phyloP scores from a whole-genome alignment of 1,140 invertebrate genomes.

The Drosophila serrata region DNA sequence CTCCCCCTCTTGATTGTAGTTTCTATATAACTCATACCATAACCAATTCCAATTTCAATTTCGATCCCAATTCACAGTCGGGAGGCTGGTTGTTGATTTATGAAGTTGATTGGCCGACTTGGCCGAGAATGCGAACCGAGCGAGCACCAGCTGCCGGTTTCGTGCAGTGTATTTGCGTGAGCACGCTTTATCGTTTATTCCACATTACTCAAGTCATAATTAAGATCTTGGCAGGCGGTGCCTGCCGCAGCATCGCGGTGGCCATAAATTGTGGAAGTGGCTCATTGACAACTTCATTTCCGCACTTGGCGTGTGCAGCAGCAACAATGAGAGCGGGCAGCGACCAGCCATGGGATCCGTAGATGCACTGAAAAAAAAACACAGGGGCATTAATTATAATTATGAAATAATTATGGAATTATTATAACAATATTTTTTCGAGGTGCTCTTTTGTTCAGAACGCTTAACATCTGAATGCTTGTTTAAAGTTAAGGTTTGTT shows the following conservation, averaged over 20 bases:
- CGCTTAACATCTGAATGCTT: no score
- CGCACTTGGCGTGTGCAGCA: constrained; percentile 71
- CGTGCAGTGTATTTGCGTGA: constrained; percentile 77
- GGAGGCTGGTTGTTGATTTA: constrained; percentile 69
- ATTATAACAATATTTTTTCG: not conserved
- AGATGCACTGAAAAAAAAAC: constrained; percentile 7
- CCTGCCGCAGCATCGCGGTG: constrained; percentile 63
- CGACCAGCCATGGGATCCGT: constrained; percentile 19
- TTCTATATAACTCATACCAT: constrained; percentile 26
- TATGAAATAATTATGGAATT: not conserved
- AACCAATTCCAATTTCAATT: constrained; percentile 39
- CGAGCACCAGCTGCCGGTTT: constrained; percentile 16
- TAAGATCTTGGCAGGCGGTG: constrained; percentile 79
- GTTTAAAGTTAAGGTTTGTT: no score
- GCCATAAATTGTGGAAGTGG: constrained; percentile 83
- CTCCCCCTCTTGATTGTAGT: constrained; percentile 2
- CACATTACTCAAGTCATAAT: constrained; percentile 83
- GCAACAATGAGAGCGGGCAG: constrained; percentile 39
- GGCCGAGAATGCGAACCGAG: constrained; percentile 35
- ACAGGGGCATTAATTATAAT: not conserved
- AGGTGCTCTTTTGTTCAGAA: no score
- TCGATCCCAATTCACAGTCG: constrained; percentile 35
- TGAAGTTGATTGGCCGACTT: constrained; percentile 68
- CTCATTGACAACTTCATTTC: constrained; percentile 84
- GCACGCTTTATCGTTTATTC: constrained; percentile 82